Base-by-base conservation (phyloP, 2,888 invertebrate genomes). In the Latrodectus hesperus region DNA sequence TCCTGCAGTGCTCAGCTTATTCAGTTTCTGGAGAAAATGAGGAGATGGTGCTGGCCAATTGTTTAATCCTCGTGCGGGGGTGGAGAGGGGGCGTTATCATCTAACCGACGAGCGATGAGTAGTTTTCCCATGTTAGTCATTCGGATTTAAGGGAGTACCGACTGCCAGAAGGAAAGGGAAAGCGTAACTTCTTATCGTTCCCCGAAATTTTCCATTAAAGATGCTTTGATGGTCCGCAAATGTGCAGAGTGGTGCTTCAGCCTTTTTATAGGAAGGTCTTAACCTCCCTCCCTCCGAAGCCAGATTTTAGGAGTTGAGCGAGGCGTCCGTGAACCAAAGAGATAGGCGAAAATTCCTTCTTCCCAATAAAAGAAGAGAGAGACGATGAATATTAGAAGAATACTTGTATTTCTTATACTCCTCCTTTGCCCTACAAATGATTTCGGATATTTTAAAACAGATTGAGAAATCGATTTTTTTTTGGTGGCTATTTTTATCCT, bases 111-210 rank as follows among this genome's bases (percentile, higher is more conserved):
- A 67, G 74, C 65, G 74, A 73, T 53, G 74, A 82, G 70, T 85
- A 85, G 85, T 80, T 80, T 85, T 80, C 80, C 75, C 38, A 85
- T 80, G 79, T 85, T 85, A 80, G 85, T 70, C 85, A 85, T 85
- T 80, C 85, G 85, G 85, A 85, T 85, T 85, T 85, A 75, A 80
- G 85, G 49, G 49, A 49, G 26, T 22, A 72, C 76, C 78, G 84
- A 78, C 77, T 78, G 84, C 84, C 73, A 84, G 73, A 78, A 78
- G 9, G 53, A 55, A 67, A 78, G 72, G 51, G 67, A 64, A 49
- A 65, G 49, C n/a, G 14, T 51, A 65, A 76, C 76, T 77, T 77
- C 81, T 81, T 87, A 81, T 81, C 81, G 76, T 68, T 75, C 81
- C 53, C 52, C n/a, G 14, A 80, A 81, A 81, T 68, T 87, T 87